These are phyloP conservation scores for Melanotaenia boesemani DNA, from an alignment of 2,797 vertebrate genomes.

Conservation along the genomic window DNA sequence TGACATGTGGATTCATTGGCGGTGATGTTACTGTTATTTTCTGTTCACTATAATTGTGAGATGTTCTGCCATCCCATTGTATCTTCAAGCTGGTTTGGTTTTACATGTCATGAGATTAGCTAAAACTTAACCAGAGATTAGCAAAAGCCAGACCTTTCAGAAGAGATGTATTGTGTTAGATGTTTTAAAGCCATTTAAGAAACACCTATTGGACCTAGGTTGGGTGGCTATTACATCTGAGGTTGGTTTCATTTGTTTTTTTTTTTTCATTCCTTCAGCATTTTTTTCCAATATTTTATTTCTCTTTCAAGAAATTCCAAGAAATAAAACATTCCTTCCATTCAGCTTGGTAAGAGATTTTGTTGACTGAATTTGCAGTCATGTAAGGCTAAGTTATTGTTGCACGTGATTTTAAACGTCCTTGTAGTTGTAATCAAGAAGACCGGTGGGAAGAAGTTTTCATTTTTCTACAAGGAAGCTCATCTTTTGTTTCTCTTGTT, in stretches of 20 bases:
- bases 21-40: conserved; percentile 62
- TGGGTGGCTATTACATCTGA: conserved; percentile 49
- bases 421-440: conserved; percentile 45
- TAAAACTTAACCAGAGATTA: conserved; percentile 10
- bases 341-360: conserved; percentile 62
- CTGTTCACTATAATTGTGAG: conserved; percentile 50
- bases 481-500: conserved; percentile 17
- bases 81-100: conserved; percentile 53
- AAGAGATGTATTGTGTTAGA: conserved; percentile 10
- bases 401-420: conserved; percentile 65
- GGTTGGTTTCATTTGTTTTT: conserved; percentile 40
- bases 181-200: conserved; percentile 54
- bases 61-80: conserved; percentile 52
- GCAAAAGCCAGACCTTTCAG: conserved; percentile 14
- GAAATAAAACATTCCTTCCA: conserved; percentile 71
- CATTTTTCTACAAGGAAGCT: conserved; percentile 34
- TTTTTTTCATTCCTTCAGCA: conserved; percentile 22
- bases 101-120: conserved; percentile 47
- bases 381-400: conserved; percentile 76
- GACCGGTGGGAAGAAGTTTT: conserved; percentile 39
- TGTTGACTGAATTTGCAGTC: conserved; percentile 55
- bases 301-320: conserved; percentile 32
- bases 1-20: conserved; percentile 55
- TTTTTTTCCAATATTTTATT: conserved; percentile 44
- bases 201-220: conserved; percentile 62